phyloP scores from a whole-genome alignment of 2,797 vertebrate species.

The Erethizon dorsatum region DNA sequence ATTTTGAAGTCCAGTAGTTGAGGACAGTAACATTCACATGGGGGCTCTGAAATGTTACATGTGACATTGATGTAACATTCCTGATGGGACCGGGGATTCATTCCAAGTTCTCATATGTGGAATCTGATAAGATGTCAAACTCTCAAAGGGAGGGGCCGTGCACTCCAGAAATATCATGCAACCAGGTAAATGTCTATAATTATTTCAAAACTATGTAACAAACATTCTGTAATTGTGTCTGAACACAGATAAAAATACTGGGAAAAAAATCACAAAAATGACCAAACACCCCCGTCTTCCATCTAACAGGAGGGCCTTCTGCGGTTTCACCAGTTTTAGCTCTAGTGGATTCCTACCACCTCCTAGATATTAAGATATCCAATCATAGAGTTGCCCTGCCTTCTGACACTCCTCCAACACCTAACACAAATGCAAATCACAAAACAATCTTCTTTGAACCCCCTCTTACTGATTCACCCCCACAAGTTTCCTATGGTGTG shows the following conservation, averaged over 20 bases:
- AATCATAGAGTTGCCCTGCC: not conserved
- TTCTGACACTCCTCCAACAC: not conserved
- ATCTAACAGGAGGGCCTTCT: not conserved
- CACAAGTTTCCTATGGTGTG: not conserved
- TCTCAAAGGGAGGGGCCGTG: not conserved
- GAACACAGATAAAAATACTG: not conserved
- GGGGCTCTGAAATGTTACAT: no score
- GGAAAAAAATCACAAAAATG: not conserved
- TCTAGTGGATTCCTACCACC: not conserved
- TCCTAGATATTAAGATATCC: not conserved
- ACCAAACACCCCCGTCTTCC: not conserved
- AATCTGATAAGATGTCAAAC: not conserved
- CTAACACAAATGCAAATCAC: not conserved
- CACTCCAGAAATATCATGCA: not conserved
- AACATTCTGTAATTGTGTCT: not conserved
- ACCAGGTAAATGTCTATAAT: not conserved
- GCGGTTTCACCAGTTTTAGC: constrained; percentile 6
- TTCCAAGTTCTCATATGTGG: not conserved
- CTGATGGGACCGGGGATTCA: not conserved
- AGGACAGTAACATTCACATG: not conserved
- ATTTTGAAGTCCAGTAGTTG: not conserved
- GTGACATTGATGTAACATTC: not conserved
- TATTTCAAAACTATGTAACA: not conserved
- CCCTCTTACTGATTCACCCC: not conserved
- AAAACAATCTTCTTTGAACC: not conserved